These are phyloP conservation scores for Spea bombifrons DNA, from an alignment of 2,113 vertebrate species.

Conservation along the genomic window DNA sequence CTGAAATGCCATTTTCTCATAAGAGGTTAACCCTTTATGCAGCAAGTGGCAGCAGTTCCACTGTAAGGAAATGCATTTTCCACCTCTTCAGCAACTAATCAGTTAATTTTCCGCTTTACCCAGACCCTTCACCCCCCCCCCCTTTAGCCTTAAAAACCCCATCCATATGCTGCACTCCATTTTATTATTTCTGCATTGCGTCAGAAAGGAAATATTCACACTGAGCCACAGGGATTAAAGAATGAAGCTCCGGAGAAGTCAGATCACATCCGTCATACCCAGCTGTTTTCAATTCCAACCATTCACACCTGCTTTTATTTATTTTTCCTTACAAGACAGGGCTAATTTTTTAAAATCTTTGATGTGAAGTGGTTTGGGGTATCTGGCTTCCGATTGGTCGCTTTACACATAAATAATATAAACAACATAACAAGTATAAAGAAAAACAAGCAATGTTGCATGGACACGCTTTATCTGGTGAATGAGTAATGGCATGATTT, in stretches of 20 bases:
- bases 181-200: slow-evolving; percentile 67
- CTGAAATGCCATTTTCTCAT: slow-evolving; percentile 14
- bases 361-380: slow-evolving; percentile 47
- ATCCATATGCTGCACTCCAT: slow-evolving; percentile 65
- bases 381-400: slow-evolving; percentile 24
- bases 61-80: not conserved
- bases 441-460: rapidly evolving
- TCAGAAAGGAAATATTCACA: slow-evolving; percentile 69
- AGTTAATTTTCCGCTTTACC: slow-evolving; percentile 35
- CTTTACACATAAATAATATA: slow-evolving; percentile 9
- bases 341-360: slow-evolving; percentile 65
- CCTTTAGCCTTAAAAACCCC: slow-evolving; percentile 55
- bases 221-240: slow-evolving; percentile 67
- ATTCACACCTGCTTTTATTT: slow-evolving; percentile 79
- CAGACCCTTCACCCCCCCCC: slow-evolving; percentile 10
- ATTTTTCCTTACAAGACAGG: slow-evolving; percentile 65
- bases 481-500: too few relatives aligned
- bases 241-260: slow-evolving; percentile 64
- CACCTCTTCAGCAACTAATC: slow-evolving; percentile 14
- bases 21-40: slow-evolving; percentile 31
- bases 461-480: slow-evolving; percentile 44
- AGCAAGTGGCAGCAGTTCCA: not conserved
- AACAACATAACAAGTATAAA: not conserved
- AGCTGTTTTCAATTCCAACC: slow-evolving; percentile 67
- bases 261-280: slow-evolving; percentile 64